Percentiles rank a stretch among this genome's conserved stretches.
Evolutionary conservation across 2,797 vertebrate genomes (phyloP).

Genomic region (Micromesistius poutassou): DNA sequence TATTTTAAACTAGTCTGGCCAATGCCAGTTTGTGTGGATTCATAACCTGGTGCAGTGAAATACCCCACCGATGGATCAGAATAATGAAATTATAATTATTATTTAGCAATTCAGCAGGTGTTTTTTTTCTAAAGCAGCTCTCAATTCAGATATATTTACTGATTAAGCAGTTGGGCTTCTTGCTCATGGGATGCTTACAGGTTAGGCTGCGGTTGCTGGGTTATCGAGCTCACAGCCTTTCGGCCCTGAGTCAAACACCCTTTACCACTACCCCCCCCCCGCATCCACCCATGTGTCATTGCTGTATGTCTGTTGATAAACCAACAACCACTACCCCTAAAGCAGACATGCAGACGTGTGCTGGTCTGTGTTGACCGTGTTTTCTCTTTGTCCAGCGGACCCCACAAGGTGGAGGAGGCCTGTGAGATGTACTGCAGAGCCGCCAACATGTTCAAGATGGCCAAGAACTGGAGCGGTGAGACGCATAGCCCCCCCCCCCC

Average conservation of each 20-base stretch:
- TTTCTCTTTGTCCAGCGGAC: conserved; percentile 76
- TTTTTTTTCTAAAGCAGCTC: background rate
- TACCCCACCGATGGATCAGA: background rate
- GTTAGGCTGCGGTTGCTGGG: too few relatives aligned
- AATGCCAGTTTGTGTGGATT: background rate
- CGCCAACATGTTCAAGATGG: conserved; percentile 99
- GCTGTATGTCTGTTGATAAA: too few relatives aligned
- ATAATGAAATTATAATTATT: too few relatives aligned
- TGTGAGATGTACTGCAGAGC: conserved; percentile 99
- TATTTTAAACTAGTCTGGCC: background rate
- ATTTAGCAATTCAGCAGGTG: too few relatives aligned
- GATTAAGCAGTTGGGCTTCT: background rate
- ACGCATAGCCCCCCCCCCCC: background rate
- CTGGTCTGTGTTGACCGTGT: background rate
- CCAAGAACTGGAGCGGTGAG: conserved; percentile 96
- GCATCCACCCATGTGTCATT: too few relatives aligned
- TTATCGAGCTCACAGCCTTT: background rate
- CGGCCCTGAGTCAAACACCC: background rate
- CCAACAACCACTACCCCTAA: too few relatives aligned
- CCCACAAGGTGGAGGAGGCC: conserved; percentile 93
- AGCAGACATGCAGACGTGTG: too few relatives aligned
- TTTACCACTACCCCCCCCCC: background rate
- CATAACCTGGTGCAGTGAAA: background rate
- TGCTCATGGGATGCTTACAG: too few relatives aligned
- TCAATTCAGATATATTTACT: background rate